Evolutionary conservation across 2,888 invertebrate species (phyloP).

Genomic region (Allacma fusca): DNA sequence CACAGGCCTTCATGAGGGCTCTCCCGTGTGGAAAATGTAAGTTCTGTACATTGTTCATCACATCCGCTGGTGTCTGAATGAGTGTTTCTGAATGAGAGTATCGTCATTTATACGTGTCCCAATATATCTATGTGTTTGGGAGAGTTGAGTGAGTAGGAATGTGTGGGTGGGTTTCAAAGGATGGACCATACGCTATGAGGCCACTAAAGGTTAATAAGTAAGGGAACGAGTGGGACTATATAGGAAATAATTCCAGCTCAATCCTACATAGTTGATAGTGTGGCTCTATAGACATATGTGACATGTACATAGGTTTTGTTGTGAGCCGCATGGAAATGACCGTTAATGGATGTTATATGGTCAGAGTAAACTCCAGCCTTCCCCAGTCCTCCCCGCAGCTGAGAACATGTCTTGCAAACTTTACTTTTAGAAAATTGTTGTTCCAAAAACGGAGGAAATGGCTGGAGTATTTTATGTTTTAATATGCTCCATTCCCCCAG

Average conservation of each 20-base stretch:
- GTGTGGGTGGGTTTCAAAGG: too few relatives aligned
- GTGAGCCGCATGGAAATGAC: slow-evolving; percentile 36
- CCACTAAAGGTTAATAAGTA: too few relatives aligned
- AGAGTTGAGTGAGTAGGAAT: too few relatives aligned
- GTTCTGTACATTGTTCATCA: background rate
- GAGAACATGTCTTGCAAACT: background rate
- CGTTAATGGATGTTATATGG: slow-evolving; percentile 29
- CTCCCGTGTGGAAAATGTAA: background rate
- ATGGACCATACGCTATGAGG: too few relatives aligned
- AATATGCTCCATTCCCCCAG: background rate
- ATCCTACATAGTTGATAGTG: too few relatives aligned
- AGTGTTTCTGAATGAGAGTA: too few relatives aligned
- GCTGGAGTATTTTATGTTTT: slow-evolving; percentile 9
- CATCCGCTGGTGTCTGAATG: too few relatives aligned
- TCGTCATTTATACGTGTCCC: too few relatives aligned
- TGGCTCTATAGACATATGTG: background rate
- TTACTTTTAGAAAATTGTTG: background rate
- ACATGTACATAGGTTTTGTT: background rate
- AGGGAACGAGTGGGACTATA: too few relatives aligned
- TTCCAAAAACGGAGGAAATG: background rate
- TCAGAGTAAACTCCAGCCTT: background rate
- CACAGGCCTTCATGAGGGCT: background rate
- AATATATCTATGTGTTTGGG: too few relatives aligned
- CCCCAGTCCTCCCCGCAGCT: background rate
- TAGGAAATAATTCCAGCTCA: too few relatives aligned